Evolutionary conservation across 2,113 vertebrate species (phyloP).

Genomic region (Felis catus): F.catus_Fca126_mat1.0 CM031412.1:65030501-65031000

Average conservation of each 20-base stretch:
- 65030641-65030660: not conserved
- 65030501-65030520: conserved; percentile 20
- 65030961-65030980: not conserved
- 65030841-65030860: not conserved
- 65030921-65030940: not conserved
- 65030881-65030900: not conserved
- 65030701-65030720: conserved; percentile 11
- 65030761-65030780: not conserved
- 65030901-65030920: not conserved
- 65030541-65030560: not conserved
- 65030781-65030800: not conserved
- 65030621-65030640: not conserved
- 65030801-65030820: not conserved
- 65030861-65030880: not conserved
- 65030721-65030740: not conserved
- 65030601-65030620: not conserved
- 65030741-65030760: not conserved
- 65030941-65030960: not conserved
- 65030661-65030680: not conserved
- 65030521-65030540: not conserved
- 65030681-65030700: not conserved
- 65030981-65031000: not conserved
- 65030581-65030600: not conserved
- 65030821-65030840: not conserved
- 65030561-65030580: not conserved